Evolutionary conservation across 2,888 invertebrate species (phyloP).

Genomic region (Hoplodrina ambigua): DNA sequence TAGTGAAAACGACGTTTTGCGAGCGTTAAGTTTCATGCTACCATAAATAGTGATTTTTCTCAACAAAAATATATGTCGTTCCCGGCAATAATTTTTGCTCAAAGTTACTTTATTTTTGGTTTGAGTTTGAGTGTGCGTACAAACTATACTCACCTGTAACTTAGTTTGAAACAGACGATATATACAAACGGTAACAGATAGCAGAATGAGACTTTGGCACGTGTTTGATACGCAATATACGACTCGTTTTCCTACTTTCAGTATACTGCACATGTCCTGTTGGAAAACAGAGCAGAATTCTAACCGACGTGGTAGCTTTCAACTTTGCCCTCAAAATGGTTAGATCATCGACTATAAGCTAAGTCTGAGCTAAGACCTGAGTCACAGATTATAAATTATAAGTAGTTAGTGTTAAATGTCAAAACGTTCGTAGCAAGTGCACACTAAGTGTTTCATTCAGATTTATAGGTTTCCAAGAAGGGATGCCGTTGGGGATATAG

Average conservation of each 20-base stretch:
- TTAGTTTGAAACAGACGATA: too few relatives aligned
- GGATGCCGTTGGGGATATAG: neutral
- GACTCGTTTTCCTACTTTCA: neutral
- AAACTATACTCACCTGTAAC: too few relatives aligned
- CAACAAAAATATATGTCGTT: too few relatives aligned
- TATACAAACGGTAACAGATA: too few relatives aligned
- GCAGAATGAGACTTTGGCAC: too few relatives aligned
- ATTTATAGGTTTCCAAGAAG: slow-evolving; percentile 42
- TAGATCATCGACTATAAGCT: slow-evolving; percentile 45
- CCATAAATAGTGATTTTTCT: too few relatives aligned
- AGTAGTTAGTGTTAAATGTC: slow-evolving; percentile 40
- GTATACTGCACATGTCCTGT: neutral
- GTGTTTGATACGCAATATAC: too few relatives aligned
- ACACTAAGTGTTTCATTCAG: slow-evolving; percentile 18
- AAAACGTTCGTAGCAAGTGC: slow-evolving; percentile 48
- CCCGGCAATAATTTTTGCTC: too few relatives aligned
- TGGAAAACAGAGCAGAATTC: neutral
- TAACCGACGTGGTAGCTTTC: neutral
- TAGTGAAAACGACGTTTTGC: too few relatives aligned
- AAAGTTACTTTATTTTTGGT: too few relatives aligned
- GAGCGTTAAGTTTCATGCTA: too few relatives aligned
- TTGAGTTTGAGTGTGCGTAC: too few relatives aligned
- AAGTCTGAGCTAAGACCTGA: slow-evolving; percentile 49
- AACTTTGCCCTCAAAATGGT: slow-evolving; percentile 20
- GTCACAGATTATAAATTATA: slow-evolving; percentile 50